These are phyloP conservation scores for Hystrix cristata DNA, from an alignment of 2,113 vertebrate genomes.

Conservation along the genomic window DNA sequence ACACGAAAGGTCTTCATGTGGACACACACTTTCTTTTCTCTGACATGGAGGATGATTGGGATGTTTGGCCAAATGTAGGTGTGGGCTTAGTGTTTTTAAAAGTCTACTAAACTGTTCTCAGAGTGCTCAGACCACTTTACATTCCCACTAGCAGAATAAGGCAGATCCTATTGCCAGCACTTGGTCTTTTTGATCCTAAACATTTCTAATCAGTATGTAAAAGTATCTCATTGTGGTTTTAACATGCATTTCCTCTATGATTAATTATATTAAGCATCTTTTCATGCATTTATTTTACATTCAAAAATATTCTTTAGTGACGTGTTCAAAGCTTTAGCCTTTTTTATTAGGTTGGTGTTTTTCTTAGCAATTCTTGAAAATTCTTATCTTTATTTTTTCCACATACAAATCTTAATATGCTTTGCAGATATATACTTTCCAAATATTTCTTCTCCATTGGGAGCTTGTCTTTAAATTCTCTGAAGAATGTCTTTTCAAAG, in stretches of 20 bases:
- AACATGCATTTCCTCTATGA: not conserved
- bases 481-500: not conserved
- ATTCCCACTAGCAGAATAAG: not conserved
- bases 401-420: not conserved
- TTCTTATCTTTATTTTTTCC: not conserved
- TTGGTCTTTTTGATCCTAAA: slow-evolving; percentile 21
- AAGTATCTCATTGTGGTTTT: not conserved
- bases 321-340: not conserved
- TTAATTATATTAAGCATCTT: not conserved
- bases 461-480: not conserved
- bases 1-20: not conserved
- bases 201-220: not conserved
- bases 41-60: not conserved
- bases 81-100: not conserved
- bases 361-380: not conserved
- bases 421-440: not conserved
- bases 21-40: not conserved
- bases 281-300: not conserved
- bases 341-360: not conserved
- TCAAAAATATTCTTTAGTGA: not conserved
- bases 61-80: not conserved
- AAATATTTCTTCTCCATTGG: not conserved
- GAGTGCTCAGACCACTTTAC: not conserved
- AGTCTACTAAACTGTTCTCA: not conserved
- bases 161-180: not conserved